These are phyloP conservation scores for Pogonognathellus flavescens DNA, from an alignment of 1,140 invertebrate species.

Conservation along the genomic window DNA sequence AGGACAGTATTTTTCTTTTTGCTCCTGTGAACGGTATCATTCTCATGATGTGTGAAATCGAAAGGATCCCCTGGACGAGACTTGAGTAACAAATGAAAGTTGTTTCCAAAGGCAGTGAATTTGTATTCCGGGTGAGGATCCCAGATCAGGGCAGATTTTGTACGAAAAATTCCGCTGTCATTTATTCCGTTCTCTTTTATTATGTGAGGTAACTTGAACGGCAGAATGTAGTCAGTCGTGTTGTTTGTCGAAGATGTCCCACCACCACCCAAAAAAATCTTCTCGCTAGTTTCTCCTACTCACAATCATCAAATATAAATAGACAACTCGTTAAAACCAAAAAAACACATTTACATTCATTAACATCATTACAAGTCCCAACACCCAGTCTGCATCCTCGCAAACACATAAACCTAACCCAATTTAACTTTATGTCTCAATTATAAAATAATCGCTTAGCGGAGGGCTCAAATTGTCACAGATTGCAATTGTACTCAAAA, in stretches of 20 bases:
- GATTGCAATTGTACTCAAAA: too few species aligned
- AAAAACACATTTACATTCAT: too few species aligned
- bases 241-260: not conserved
- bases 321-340: too few species aligned
- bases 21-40: constrained; percentile 16
- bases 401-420: too few species aligned
- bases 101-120: constrained; percentile 76
- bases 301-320: too few species aligned
- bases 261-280: not conserved
- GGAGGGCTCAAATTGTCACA: too few species aligned
- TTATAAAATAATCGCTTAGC: too few species aligned
- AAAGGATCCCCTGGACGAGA: constrained; percentile 69
- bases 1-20: constrained; percentile 67
- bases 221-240: constrained; percentile 10
- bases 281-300: not conserved
- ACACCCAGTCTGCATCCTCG: too few species aligned
- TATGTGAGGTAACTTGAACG: constrained; percentile 11
- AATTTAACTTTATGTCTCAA: too few species aligned
- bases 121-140: constrained; percentile 81
- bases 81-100: constrained; percentile 73
- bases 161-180: constrained; percentile 59
- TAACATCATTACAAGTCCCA: too few species aligned
- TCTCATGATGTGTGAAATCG: constrained; percentile 16
- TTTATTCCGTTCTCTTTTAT: constrained; percentile 20
- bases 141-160: constrained; percentile 73